Base-by-base conservation (phyloP, 2,888 invertebrate genomes). In the Trissoscelio sp. region DNA sequence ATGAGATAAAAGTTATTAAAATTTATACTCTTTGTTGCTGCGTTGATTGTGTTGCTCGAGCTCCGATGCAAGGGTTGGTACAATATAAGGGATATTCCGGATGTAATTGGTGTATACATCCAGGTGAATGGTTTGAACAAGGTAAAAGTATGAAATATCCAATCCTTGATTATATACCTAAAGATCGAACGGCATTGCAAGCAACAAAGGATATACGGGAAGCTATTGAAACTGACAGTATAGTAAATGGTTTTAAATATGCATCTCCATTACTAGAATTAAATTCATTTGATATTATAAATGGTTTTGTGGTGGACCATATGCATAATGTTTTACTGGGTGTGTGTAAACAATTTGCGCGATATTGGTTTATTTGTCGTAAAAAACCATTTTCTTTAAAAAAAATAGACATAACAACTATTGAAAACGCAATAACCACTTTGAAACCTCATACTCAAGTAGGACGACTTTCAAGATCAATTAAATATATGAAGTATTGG, bases 1-100 rank as follows among this genome's bases (percentile, higher is more conserved):
- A 37, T n/a, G 69, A 79, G 5, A 66, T 34, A 28, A 57, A 9
- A 24, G n/a, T 11, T n/a, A 24, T 69, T 9, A 69, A 57, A 14
- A 6, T 28, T 18, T 57, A 24, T 57, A 7, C 20, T 11, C 11
- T 67, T 53, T 51, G 28, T 9, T 51, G 28, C 9, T 51, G 51
- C 18, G 51, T 51, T 12, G 51, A 51, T 11, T 51, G 28, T 28
- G 51, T 14, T 12, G 51, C 51, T 7, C n/a, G 28, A 28, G 12
- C 28, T 16, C 51, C 28, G 1, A 51, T 51, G 51, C 51, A 51
- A 51, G 51, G 28, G 2, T 6, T 51, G 6, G 16, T 9, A 24
- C 51, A 51, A 51, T 51, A 12, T 14, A 51, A 51, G 1, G 51
- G 51, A 12, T 18, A 51, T 12, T 51, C 12, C 28, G 51, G 51